These are phyloP conservation scores for Crioceris asparagi DNA, from an alignment of 2,888 invertebrate species.

Conservation along the genomic window DNA sequence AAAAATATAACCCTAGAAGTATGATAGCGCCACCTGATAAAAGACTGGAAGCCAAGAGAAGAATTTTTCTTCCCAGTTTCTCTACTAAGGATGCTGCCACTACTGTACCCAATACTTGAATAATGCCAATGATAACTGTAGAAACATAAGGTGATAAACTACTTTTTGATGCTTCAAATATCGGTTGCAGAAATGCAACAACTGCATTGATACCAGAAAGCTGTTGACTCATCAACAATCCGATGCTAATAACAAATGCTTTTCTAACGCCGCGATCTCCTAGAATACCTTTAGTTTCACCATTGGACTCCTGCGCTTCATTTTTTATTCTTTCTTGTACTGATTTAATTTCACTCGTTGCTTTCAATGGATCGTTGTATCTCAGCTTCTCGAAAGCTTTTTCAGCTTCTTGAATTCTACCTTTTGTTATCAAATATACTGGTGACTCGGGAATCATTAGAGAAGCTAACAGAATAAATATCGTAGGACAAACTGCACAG, in stretches of 20 bases:
- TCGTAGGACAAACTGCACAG: slow-evolving; percentile 17
- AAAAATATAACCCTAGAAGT: slow-evolving; percentile 6
- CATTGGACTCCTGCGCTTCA: neutral
- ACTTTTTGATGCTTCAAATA: slow-evolving; percentile 42
- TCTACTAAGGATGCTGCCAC: slow-evolving; percentile 6
- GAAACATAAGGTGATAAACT: neutral
- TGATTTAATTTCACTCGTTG: neutral
- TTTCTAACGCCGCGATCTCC: slow-evolving; percentile 13
- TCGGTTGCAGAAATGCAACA: slow-evolving; percentile 61
- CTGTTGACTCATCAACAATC: slow-evolving; percentile 29
- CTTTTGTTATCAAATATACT: slow-evolving; percentile 30
- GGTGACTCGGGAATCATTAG: slow-evolving; percentile 24
- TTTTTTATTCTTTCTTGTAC: neutral
- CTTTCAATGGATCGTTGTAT: slow-evolving; percentile 47
- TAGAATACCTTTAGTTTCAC: neutral
- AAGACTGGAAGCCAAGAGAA: slow-evolving; percentile 5
- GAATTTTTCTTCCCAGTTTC: slow-evolving; percentile 7
- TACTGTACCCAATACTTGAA: slow-evolving; percentile 5
- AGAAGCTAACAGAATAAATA: slow-evolving; percentile 19
- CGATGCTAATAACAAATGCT: slow-evolving; percentile 34
- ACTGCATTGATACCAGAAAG: slow-evolving; percentile 60
- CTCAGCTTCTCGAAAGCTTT: slow-evolving; percentile 33
- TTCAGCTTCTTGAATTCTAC: slow-evolving; percentile 48
- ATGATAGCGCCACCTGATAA: slow-evolving; percentile 3
- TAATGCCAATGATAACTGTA: neutral